Conservation (phyloP, 2,888 invertebrate species). For the Dolichomitus sp. region DNA sequence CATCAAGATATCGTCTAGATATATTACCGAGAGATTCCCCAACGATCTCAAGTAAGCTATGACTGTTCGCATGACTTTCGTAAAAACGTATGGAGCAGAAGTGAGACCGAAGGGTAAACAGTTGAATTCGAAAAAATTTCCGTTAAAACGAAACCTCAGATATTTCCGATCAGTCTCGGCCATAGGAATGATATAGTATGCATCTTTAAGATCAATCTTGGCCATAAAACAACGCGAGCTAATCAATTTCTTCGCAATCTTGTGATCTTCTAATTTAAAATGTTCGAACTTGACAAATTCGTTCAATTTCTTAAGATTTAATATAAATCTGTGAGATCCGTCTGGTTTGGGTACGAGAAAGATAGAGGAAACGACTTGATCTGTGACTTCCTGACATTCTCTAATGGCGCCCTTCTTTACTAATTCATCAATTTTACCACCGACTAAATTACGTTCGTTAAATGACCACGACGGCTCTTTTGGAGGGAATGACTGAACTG, state of each 20-base stretch:
- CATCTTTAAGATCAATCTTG: constrained; percentile 54
- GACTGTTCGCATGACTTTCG: constrained; percentile 52
- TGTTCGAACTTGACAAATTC: constrained; percentile 68
- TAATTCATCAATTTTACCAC: constrained; percentile 26
- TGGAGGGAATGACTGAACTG: constrained; percentile 16
- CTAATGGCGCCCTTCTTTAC: constrained; percentile 36
- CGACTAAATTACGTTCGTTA: constrained; percentile 4
- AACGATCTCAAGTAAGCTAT: constrained; percentile 30
- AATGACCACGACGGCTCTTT: constrained; percentile 6
- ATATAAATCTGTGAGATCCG: neutral
- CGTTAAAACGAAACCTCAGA: constrained; percentile 39
- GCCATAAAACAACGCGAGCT: constrained; percentile 50
- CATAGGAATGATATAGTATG: constrained; percentile 46
- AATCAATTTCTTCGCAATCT: constrained; percentile 58
- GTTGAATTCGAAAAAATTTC: constrained; percentile 30
- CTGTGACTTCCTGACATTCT: neutral
- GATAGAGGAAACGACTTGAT: neutral
- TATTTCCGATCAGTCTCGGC: constrained; percentile 26
- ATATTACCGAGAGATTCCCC: constrained; percentile 50
- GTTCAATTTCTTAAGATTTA: constrained; percentile 71
- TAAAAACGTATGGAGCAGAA: constrained; percentile 49
- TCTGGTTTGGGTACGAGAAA: too few species aligned
- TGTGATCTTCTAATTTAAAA: constrained; percentile 74
- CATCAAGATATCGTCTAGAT: constrained; percentile 54
- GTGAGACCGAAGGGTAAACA: constrained; percentile 40